phyloP scores from a whole-genome alignment of 2,888 invertebrate species.

The Tetragonisca angustula region DNA sequence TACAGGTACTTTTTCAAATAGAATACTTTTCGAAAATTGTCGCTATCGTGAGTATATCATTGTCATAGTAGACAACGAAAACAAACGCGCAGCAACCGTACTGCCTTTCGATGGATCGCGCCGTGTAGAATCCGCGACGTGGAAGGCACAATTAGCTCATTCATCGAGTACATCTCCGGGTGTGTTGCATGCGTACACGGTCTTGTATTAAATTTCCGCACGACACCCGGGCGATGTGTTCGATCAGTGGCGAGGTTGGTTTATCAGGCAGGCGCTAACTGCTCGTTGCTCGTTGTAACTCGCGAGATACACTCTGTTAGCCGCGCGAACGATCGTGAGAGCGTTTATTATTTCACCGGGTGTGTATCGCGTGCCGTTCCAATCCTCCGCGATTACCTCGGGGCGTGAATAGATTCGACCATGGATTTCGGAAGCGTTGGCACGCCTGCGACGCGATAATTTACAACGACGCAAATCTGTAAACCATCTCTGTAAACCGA shows the following conservation, averaged over 20 bases:
- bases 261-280: conserved; percentile 72
- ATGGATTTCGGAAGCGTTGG: conserved; percentile 24
- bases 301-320: conserved; percentile 59
- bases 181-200: conserved; percentile 50
- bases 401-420: conserved; percentile 27
- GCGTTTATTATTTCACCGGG: conserved; percentile 60
- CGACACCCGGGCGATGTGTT: conserved; percentile 53
- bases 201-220: conserved; percentile 68
- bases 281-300: conserved; percentile 59
- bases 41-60: neutral
- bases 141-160: conserved; percentile 78
- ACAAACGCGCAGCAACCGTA: too few relatives aligned
- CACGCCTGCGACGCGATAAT: conserved; percentile 12
- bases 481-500: too few relatives aligned
- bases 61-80: neutral
- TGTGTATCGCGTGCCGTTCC: conserved; percentile 46
- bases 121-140: neutral
- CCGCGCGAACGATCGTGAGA: conserved; percentile 37
- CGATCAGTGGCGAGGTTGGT: conserved; percentile 40
- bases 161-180: conserved; percentile 73
- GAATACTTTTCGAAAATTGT: neutral
- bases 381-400: conserved; percentile 33
- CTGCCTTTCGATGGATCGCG: neutral
- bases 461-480: neutral
- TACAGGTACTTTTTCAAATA: too few relatives aligned